phyloP scores from a whole-genome alignment of 2,888 invertebrate species.

The Sphaeridia pumilis region DNA sequence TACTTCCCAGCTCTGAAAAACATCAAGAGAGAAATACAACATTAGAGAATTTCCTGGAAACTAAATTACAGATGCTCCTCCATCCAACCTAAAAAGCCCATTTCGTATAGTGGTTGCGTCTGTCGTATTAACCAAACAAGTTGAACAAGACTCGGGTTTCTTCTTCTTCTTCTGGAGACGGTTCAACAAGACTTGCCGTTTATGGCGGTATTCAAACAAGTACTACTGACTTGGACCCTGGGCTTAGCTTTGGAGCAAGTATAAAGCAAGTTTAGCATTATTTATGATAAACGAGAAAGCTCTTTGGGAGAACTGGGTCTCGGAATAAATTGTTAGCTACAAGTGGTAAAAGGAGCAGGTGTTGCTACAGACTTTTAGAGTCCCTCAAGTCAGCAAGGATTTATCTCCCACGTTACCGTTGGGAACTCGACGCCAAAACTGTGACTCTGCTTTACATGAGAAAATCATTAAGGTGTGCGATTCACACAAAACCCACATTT shows the following conservation, averaged over 20 bases:
- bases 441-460: not conserved
- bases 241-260: no score
- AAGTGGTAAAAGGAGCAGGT: not conserved
- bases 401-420: not conserved
- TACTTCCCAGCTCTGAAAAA: constrained; percentile 77
- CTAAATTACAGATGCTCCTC: not conserved
- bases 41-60: not conserved
- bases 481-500: no score
- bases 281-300: not conserved
- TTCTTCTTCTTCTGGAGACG: no score
- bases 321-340: not conserved
- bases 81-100: no score
- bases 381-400: not conserved
- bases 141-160: no score
- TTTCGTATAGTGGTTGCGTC: no score
- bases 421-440: not conserved
- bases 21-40: not conserved
- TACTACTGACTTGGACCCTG: no score
- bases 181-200: no score
- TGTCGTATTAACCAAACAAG: no score
- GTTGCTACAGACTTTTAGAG: not conserved
- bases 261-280: not conserved
- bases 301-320: not conserved
- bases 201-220: no score
- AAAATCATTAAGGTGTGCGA: constrained; percentile 5